Conservation (phyloP, 2,113 vertebrate species). For the Dasypus novemcinctus region DNA sequence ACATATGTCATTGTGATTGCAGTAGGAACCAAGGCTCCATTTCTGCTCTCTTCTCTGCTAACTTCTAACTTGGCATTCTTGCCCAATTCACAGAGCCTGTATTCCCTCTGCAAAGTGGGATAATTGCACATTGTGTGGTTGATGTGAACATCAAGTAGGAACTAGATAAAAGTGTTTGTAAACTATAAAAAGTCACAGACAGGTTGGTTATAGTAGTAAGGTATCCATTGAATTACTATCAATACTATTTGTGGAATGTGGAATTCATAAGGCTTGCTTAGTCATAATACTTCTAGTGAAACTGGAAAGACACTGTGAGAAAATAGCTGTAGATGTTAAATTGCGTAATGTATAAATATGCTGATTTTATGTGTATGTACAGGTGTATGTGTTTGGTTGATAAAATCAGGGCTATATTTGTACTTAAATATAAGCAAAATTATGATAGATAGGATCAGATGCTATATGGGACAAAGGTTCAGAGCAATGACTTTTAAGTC, state of each 20-base stretch:
- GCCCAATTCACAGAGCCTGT: neutral
- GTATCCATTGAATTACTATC: neutral
- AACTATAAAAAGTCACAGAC: conserved; percentile 3
- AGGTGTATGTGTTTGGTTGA: neutral
- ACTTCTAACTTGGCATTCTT: neutral
- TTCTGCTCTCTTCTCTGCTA: neutral
- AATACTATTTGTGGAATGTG: conserved; percentile 50
- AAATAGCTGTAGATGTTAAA: conserved; percentile 55
- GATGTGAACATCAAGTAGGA: neutral
- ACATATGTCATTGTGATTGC: too few relatives aligned
- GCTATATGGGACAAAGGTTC: neutral
- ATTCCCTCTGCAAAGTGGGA: neutral
- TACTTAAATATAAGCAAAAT: neutral
- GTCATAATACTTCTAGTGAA: conserved; percentile 1
- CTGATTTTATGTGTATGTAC: neutral
- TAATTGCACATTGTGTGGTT: neutral
- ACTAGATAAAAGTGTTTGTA: neutral
- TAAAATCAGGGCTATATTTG: neutral
- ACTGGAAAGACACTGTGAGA: conserved; percentile 67
- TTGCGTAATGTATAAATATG: conserved; percentile 41
- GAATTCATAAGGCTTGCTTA: conserved; percentile 23
- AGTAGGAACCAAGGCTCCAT: neutral
- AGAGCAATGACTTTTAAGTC: neutral
- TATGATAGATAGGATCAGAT: neutral
- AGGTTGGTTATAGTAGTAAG: neutral